Evolutionary conservation across 2,113 vertebrate genomes (phyloP), one percentile per base, ranked within the genome.

Genomic region (Channa argus): DNA sequence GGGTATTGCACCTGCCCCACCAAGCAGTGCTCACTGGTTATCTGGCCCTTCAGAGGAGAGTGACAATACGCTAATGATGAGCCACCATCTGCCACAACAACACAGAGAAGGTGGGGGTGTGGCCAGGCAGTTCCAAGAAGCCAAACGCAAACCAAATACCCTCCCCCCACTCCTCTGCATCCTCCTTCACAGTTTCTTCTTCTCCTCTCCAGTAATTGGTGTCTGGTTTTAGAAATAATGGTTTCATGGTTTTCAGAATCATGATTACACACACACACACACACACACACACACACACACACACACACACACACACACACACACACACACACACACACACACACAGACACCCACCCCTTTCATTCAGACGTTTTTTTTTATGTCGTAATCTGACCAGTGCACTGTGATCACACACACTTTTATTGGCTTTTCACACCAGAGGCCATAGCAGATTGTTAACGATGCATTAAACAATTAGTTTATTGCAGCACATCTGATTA

Each of bases 61-160:
- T 94, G 94, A 96, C 95, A 95, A 96, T 95, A 94, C 93, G 89
- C 93, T 93, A 95, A 95, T 95, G 95, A 94, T 90, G 79, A 91
- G 94, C 93, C 92, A 82, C 94, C 93, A 95, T 94, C 94, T 95
- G 96, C 93, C 91, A 91, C 88, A 92, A 90, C 69, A 90, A 92
- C 55, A 82, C 69, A 86, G 88, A 82, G 75, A 83, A 80, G 74
- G 77, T 64, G 77, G 83, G 83, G 86, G 77, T 13, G 87, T 86
- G 87, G 77, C 65, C 2, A 85, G 58, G 81, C 88, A 63, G 51
- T 71, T 79, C 84, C 74, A 88, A 88, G 79, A 69, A 87, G 80
- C 80, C 76, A 41, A 39, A 43, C 24, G 60, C 58, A 58, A 55
- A 50, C 62, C 58, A 47, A 8, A 59, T 44, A 65, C 53, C 69